These are phyloP conservation scores for Melanogrammus aeglefinus DNA, from an alignment of 2,797 vertebrate species.

Conservation along the genomic window DNA sequence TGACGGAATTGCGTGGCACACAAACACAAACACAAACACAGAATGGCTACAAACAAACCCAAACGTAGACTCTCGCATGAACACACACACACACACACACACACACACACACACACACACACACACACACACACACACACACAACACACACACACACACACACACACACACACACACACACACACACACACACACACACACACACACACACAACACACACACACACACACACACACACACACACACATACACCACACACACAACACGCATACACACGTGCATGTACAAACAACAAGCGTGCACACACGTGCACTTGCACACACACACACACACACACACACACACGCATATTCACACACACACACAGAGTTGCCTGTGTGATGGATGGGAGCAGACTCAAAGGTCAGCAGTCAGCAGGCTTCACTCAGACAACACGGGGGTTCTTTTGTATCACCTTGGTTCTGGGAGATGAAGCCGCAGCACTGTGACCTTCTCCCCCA, in stretches of 20 bases:
- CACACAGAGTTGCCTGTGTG: conserved; percentile 33
- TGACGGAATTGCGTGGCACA: background rate
- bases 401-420: conserved; percentile 70
- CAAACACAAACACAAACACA: no score
- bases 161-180: no score
- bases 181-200: no score
- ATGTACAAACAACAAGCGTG: no score
- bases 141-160: background rate
- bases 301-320: conserved; percentile 4
- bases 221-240: no score
- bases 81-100: conserved; percentile 12
- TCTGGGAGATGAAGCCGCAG: conserved; percentile 62
- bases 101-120: background rate
- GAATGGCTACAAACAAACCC: background rate
- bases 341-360: background rate
- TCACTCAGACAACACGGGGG: conserved; percentile 66
- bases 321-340: background rate
- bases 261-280: no score
- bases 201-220: conserved; percentile 15
- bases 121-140: no score
- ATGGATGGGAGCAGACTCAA: conserved; percentile 70
- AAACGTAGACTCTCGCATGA: background rate
- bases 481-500: conserved; percentile 47
- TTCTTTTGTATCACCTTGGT: conserved; percentile 73
- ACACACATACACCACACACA: no score